Evolutionary conservation across 2,797 vertebrate species (phyloP).

Genomic region (Coilia nasus): DNA sequence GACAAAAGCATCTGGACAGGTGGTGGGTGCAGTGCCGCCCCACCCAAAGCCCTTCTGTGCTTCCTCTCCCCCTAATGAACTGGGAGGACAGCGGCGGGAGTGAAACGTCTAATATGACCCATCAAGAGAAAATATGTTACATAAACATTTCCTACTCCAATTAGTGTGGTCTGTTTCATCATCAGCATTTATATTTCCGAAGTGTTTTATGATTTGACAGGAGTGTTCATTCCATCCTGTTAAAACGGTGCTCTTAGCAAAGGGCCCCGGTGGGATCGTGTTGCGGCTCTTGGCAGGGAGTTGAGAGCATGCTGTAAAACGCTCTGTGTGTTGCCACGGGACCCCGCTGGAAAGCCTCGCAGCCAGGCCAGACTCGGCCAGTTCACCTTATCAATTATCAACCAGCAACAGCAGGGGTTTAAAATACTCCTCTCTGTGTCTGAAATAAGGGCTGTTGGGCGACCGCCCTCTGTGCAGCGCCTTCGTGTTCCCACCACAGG

Average conservation of each 20-base stretch:
- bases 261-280: background rate
- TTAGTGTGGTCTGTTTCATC: background rate
- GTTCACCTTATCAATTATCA: conserved; percentile 29
- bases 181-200: conserved; percentile 4
- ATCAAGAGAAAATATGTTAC: background rate
- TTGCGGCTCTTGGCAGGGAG: background rate
- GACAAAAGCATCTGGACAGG: background rate
- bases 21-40: background rate
- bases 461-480: background rate
- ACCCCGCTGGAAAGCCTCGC: background rate
- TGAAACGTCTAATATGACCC: background rate
- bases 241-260: background rate
- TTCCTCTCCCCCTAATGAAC: background rate
- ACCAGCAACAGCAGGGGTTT: background rate
- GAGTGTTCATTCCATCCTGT: background rate
- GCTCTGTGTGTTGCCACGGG: background rate
- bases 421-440: conserved; percentile 11
- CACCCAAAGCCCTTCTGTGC: background rate
- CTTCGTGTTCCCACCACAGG: background rate
- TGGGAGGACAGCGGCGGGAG: background rate
- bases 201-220: background rate
- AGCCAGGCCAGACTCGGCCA: background rate
- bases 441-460: background rate
- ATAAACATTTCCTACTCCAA: background rate
- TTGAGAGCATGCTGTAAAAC: conserved; percentile 11